Evolutionary conservation across 1,140 invertebrate genomes (phyloP).

Genomic region (Drosophila persimilis): DNA sequence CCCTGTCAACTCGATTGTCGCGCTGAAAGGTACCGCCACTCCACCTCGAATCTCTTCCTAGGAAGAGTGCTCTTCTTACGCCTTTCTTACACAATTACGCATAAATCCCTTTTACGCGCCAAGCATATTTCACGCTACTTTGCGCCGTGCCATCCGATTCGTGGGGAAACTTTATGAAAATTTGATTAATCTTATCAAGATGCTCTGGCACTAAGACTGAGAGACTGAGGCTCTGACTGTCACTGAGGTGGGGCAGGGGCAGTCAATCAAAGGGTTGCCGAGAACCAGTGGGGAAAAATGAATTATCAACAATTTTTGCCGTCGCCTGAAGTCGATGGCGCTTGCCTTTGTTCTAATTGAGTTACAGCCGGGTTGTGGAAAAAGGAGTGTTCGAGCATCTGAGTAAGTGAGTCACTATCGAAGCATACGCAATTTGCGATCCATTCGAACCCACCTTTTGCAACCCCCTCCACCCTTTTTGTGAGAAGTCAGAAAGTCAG

Average conservation of each 20-base stretch:
- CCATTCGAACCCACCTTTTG: constrained; percentile 8
- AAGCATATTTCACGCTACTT: constrained; percentile 74
- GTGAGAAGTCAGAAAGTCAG: constrained; percentile 30
- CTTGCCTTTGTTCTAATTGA: constrained; percentile 71
- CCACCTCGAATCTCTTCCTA: constrained; percentile 28
- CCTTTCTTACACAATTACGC: constrained; percentile 79
- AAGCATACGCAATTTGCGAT: constrained; percentile 13
- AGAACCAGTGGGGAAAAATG: constrained; percentile 59
- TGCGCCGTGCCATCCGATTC: constrained; percentile 25
- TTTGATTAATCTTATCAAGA: constrained; percentile 83
- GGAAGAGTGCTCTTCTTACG: constrained; percentile 47
- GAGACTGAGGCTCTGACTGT: too few species aligned
- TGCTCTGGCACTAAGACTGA: constrained; percentile 27
- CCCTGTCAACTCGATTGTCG: constrained; percentile 65
- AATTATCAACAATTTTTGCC: constrained; percentile 76
- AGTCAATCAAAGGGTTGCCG: constrained; percentile 45
- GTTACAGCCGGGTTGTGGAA: constrained; percentile 50
- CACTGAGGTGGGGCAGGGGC: constrained; percentile 6
- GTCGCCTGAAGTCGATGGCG: constrained; percentile 7
- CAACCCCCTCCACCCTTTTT: background rate
- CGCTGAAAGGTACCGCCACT: constrained; percentile 51
- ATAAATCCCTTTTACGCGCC: constrained; percentile 77
- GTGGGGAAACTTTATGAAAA: constrained; percentile 74
- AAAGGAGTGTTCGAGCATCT: background rate
- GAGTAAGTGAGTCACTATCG: constrained; percentile 23